Evolutionary conservation across 1,140 invertebrate genomes (phyloP), one percentile per base, ranked within the genome.

Genomic region (Zophobas atratus): DNA sequence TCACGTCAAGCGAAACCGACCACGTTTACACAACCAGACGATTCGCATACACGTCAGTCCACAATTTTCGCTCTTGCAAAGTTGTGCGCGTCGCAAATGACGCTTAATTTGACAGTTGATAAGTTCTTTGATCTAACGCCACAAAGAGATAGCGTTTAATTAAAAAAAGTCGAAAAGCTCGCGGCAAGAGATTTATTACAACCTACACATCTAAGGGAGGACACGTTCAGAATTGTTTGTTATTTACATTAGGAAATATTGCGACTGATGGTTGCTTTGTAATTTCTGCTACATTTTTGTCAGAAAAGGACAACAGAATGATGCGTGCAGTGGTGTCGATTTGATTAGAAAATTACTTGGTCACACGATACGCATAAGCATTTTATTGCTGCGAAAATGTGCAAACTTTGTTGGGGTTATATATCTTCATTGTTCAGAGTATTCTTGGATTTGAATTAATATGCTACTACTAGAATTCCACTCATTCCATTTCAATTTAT

Each of bases 41-140:
- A 46, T 4, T 46, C 43, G 20, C 20, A 20, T 20, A 20, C 20
- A 20, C 20, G 20, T 20, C 20, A 20, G 20, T 20, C 20, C 20
- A 20, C 20, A 20, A 20, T 20, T 20, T 20, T 20, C 20, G 20
- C 20, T 20, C 20, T 20, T 20, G 20, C 20, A 20, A 20, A 20
- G 20, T 20, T 20, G 20, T 46, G 43, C 43, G 3, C 3, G 43
- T 46, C 3, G 43, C 43, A 46, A 46, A 39, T 60, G 33, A 20
- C 20, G 53, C 35, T 38, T 67, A 48, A 67, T 67, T 43, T 67
- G 60, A 41, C 60, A 67, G 60, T 6, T 67, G 60, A 67, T 36
- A 57, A 57, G 41, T 63, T 67, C 60, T 67, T 67, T 67, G 60
- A 67, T 46, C 38, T 67, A 35, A 35, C 35, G 36, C 36, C 35